phyloP scores from a whole-genome alignment of 2,797 vertebrate species.

The Tolypeutes matacus region DNA sequence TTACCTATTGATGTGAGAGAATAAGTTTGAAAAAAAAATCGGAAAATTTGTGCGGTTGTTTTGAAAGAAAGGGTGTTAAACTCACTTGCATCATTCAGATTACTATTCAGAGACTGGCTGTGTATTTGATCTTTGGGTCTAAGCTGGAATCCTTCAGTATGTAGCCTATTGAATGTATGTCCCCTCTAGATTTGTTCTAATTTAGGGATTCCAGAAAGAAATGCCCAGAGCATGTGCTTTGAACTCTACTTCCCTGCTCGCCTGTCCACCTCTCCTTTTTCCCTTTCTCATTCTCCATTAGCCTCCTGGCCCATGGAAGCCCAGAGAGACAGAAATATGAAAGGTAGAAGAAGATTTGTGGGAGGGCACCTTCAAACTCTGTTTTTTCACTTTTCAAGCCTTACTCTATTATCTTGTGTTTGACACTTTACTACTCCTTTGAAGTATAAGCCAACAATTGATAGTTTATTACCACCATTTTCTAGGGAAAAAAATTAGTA shows the following conservation, averaged over 20 bases:
- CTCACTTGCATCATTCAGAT: not conserved
- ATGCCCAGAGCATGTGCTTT: not conserved
- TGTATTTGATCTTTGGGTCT: not conserved
- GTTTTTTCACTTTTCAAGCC: not conserved
- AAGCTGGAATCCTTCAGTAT: not conserved
- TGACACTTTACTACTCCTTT: not conserved
- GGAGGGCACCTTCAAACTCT: not conserved
- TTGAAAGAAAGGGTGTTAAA: constrained; percentile 45
- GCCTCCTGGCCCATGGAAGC: not conserved
- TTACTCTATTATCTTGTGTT: not conserved
- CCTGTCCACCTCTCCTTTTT: too few relatives aligned
- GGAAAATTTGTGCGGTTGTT: constrained; percentile 26
- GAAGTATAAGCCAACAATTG: not conserved
- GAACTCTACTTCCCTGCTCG: not conserved
- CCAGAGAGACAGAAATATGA: not conserved
- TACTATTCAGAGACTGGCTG: not conserved
- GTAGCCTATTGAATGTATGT: not conserved
- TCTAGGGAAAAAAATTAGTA: not conserved
- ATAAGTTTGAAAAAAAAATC: not conserved
- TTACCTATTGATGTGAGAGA: constrained; percentile 7
- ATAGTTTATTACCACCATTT: not conserved
- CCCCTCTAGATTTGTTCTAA: not conserved
- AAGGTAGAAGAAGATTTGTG: not conserved
- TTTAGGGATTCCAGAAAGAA: not conserved
- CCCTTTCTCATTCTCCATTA: not conserved